Evolutionary conservation across 2,797 vertebrate species (phyloP), one percentile per base, ranked within the genome.

Genomic region (Adelosebastes latens): DNA sequence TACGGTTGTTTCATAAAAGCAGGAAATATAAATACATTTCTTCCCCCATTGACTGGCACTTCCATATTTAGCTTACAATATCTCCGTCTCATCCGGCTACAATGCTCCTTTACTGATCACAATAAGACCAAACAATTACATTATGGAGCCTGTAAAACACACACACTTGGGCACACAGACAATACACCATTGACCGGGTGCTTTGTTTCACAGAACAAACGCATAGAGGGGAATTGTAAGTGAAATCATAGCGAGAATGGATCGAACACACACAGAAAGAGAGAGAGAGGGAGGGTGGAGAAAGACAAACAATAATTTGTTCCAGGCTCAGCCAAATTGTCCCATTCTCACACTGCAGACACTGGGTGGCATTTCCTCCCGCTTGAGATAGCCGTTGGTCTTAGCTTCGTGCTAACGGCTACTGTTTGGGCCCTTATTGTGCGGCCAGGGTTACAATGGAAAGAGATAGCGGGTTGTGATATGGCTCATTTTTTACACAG

Each of bases 201-300:
- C 89, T 93, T 94, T 94, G 92, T 94, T 91, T 94, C 91, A 49
- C 73, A 87, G 83, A 91, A 91, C 89, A 93, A 93, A 93, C 87
- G 79, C 81, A 49, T 29, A 53, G 52, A 74, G 67, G 64, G 87
- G 87, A 85, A 90, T 92, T 89, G 81, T 91, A 86, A 92, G 87
- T 89, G 89, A 93, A 93, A 93, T 92, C 85, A 90, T 87, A 82
- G 88, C 53, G 6, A 79, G 83, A 90, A 90, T 81, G 80, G 87
- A 91, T 90, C 29, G 76, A 90, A 91, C 56, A 87, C 82, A 88
- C 68, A 84, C 60, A 77, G 67, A 87, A 52, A 77, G 64, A 82
- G 78, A 73, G 79, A 75, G 67, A 80, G 79, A 82, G 55, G 39
- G 68, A 58, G 66, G 58, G 61, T 59, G 83, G 81, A 86, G 84